Conservation (phyloP, 2,113 vertebrate genomes). For the Otus sunia region DNA sequence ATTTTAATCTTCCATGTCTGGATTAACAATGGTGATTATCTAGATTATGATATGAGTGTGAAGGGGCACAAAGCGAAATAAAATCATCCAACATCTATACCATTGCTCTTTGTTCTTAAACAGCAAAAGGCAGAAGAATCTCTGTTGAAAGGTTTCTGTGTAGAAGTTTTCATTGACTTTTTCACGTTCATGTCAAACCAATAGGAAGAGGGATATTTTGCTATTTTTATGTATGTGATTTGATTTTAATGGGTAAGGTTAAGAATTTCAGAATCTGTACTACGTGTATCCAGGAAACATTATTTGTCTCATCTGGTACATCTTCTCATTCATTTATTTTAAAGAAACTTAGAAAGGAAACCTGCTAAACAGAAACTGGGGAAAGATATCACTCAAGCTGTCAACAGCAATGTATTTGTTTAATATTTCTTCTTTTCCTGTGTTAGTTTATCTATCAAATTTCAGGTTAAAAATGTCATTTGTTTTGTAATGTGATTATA, state of each 20-base stretch:
- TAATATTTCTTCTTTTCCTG: background rate
- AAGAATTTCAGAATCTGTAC: background rate
- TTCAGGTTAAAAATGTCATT: background rate
- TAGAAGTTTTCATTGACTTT: background rate
- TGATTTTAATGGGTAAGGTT: background rate
- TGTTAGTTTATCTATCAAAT: background rate
- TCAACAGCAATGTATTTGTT: background rate
- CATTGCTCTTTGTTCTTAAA: background rate
- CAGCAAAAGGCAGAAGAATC: background rate
- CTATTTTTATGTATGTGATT: background rate
- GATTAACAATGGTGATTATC: background rate
- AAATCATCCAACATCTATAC: background rate
- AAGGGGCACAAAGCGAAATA: background rate
- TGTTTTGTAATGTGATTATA: background rate
- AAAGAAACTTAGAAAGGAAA: background rate
- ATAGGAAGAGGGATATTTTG: background rate
- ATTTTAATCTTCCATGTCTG: background rate
- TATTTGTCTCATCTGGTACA: background rate
- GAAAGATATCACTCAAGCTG: background rate
- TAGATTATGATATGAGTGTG: background rate
- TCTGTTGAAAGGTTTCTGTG: background rate
- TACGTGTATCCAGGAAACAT: background rate
- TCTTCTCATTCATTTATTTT: background rate
- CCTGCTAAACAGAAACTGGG: background rate
- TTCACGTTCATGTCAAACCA: background rate